Evolutionary conservation across 2,113 vertebrate genomes (phyloP), one percentile per base, ranked within the genome.

Genomic region (Motacilla alba): DNA sequence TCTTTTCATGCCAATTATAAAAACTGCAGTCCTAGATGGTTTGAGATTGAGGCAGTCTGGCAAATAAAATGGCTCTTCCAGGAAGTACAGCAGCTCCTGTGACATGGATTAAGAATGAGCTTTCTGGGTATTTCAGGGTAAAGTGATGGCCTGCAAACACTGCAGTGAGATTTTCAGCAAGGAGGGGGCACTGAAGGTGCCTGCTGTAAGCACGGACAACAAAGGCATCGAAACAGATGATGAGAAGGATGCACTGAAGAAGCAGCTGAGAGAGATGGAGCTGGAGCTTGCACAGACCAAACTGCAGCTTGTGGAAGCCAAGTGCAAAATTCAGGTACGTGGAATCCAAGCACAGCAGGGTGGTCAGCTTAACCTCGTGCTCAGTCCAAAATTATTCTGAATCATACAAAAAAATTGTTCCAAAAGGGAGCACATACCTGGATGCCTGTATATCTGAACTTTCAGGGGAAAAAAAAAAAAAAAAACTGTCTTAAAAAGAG

Each of bases 201-300:
- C 98, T 3, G 84, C 98, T 8, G 50, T 98, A 2, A 97, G 95
- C 83, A 89, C 39, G 10, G 98, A 98, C 68, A 98, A 97, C 83
- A 81, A 98, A 77, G 97, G 98, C 37, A 59, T 97, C 0, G 98
- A 99, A 35, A 86, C 90, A 14, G 99, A 99, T 12, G 99, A 99
- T 50, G 99, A 99, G 97, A 99, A 99, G 96, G 99, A 99, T 76
- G 98, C 98, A 1, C 98, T 99, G 43, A 99, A 98, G 97, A 99
- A 99, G 89, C 99, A 99, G 95, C 98, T 99, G 81, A 96, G 99
- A 66, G 99, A 99, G 89, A 98, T 99, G 98, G 99, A 99, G 96
- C 98, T 99, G 97, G 99, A 99, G 83, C 97, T 99, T 96, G 99
- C 99, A n/a, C 99, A 99, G 96, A 99, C 99, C 94, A 99, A 99